phyloP scores from a whole-genome alignment of 2,888 invertebrate species.

The Emmelina monodactyla region DNA sequence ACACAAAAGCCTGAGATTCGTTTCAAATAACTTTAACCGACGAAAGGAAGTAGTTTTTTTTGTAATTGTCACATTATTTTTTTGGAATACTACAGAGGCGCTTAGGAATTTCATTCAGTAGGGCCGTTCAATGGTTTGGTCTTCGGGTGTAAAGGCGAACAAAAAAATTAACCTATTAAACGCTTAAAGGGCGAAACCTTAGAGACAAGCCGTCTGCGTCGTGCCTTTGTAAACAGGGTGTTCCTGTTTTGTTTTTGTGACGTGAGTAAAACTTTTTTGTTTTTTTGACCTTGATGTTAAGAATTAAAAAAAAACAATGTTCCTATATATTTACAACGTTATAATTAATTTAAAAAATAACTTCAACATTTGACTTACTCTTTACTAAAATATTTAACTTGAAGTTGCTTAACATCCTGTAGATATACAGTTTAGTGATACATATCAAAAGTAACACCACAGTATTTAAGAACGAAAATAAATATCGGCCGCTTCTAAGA shows the following conservation, averaged over 20 bases:
- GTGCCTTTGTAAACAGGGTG: constrained; percentile 32
- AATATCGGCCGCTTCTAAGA: constrained; percentile 29
- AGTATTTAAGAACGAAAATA: constrained; percentile 8
- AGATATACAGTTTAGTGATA: background rate
- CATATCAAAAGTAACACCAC: background rate
- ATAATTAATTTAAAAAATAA: no score
- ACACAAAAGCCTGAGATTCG: no score
- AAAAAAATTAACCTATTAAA: constrained; percentile 28
- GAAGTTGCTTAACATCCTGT: no score
- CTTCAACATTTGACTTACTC: no score
- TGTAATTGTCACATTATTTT: constrained; percentile 29
- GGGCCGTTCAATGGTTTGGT: constrained; percentile 39
- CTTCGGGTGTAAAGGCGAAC: constrained; percentile 33
- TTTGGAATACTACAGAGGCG: constrained; percentile 29
- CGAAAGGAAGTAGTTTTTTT: constrained; percentile 36
- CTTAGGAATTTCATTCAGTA: constrained; percentile 60
- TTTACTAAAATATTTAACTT: no score
- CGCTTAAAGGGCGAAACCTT: constrained; percentile 23
- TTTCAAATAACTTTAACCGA: no score
- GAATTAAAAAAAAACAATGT: no score
- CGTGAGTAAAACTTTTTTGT: no score
- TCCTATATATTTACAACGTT: no score
- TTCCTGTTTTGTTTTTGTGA: constrained; percentile 9
- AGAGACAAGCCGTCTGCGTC: constrained; percentile 53
- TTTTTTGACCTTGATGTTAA: no score